Base-by-base conservation (phyloP, 2,888 invertebrate species). In the Phengaris alcon region DNA sequence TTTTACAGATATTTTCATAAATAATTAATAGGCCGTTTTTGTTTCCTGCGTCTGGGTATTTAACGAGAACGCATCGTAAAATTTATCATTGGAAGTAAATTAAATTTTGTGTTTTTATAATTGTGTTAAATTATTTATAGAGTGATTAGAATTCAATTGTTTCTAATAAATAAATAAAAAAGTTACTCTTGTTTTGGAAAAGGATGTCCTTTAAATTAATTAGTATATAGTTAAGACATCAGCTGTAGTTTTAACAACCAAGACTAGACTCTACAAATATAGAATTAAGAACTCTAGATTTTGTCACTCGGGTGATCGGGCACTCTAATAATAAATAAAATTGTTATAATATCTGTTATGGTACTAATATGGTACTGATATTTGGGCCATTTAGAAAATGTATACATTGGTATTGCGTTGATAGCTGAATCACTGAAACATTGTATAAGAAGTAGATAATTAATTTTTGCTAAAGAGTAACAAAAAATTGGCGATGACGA, bases 1-100 rank as follows among this genome's bases (percentile, higher is more conserved):
- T 90, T 91, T 83, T 84, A 86, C 84, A 83, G 80, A 82, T 82
- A 83, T 80, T 82, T 82, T 84, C 82, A 80, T 80, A 82, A 83
- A 85, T 84, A 84, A 83, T 85, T 82, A 83, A 79, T 82, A 80
- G 76, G 75, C 79, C 79, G 77, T 79, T 79, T 75, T 70, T 70
- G 75, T 75, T 75, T 75, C 69, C 75, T 22, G 68, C 69, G 55
- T 75, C 75, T 57, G 69, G 74, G 48, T 15, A 59, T 46, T 48
- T 68, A 46, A 54, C 57, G 69, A 69, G 48, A 75, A 75, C 55
- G 68, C 51, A 57, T 68, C 69, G 69, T 75, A 75, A 75, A 75
- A 48, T 57, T 70, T 69, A 48, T 48, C 13, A 51, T 57, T 69
- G 59, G 74, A 48, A 51, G 64, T 74, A 46, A 74, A 74, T 74